phyloP scores from a whole-genome alignment of 2,113 vertebrate species.

The human region GRCh38 chr13:50966501-50967000 shows the following conservation, averaged over 20 bases:
- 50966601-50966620: neutral
- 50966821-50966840: neutral
- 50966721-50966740: neutral
- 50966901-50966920: neutral
- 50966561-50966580: constrained; percentile 12
- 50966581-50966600: neutral
- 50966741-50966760: neutral
- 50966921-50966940: neutral
- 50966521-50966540: neutral
- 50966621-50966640: neutral
- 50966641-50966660: neutral
- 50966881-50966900: neutral
- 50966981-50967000: neutral
- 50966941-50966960: neutral
- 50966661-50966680: neutral
- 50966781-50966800: neutral
- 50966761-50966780: neutral
- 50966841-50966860: neutral
- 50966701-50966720: neutral
- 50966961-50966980: neutral
- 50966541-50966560: neutral
- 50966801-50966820: neutral
- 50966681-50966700: neutral
- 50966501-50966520: neutral
- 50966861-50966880: neutral